A percentile compares a stretch with the other conserved stretches of the same genome.
phyloP scores from a whole-genome alignment of 92 coral and sea anemone genomes.

The Micromussa lordhowensis region DNA sequence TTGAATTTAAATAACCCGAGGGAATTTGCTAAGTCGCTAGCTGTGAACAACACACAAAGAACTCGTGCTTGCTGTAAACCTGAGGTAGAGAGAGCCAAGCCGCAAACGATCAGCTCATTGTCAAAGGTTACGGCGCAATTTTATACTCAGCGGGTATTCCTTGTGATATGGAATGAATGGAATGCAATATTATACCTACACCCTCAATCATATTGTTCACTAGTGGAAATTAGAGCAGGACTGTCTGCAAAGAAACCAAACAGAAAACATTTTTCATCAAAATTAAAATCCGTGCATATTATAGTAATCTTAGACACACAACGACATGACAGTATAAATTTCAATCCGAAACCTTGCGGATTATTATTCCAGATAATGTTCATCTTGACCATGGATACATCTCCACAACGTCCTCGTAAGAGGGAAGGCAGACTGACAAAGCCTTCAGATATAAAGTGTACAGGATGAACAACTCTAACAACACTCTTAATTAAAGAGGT shows the following conservation, averaged over 20 bases:
- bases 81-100: background rate
- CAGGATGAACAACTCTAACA: no score
- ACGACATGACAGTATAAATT: no score
- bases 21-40: conserved; percentile 1
- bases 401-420: no score
- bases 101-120: background rate
- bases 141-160: conserved; percentile 41
- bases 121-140: conserved; percentile 42
- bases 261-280: no score
- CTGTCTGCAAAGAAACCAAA: background rate
- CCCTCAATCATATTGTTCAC: conserved; percentile 27
- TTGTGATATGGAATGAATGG: conserved; percentile 48
- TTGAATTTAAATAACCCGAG: conserved; percentile 48
- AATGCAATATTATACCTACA: conserved; percentile 40
- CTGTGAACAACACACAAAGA: conserved; percentile 12
- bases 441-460: no score
- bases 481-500: background rate
- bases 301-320: no score
- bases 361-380: no score
- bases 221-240: background rate
- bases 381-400: no score
- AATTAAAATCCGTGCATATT: no score
- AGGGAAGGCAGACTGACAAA: no score
- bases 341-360: no score
- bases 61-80: background rate